Conservation (phyloP, 1,140 invertebrate genomes). For the Lethrus apterus region DNA sequence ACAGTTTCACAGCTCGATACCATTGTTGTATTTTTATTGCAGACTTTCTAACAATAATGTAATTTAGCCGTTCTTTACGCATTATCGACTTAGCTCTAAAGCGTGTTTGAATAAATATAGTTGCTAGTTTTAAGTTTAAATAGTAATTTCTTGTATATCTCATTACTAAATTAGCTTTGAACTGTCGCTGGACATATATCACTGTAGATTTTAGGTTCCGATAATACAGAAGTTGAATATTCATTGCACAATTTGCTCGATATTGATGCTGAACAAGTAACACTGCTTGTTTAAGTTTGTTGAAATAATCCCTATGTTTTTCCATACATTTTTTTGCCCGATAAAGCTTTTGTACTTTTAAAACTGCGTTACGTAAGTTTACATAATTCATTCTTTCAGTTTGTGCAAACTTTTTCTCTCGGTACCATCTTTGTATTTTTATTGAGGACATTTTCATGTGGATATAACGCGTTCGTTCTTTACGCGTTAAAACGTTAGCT, state of each 20-base stretch:
- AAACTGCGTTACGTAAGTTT: constrained; percentile 30
- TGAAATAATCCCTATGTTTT: constrained; percentile 19
- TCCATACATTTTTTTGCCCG: constrained; percentile 30
- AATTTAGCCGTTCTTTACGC: constrained; percentile 29
- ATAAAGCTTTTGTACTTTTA: constrained; percentile 33
- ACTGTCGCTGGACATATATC: constrained; percentile 8
- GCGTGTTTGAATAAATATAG: constrained; percentile 35
- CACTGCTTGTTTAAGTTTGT: constrained; percentile 18
- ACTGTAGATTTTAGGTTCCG: constrained; percentile 22
- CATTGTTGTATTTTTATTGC: constrained; percentile 34
- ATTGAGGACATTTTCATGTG: constrained; percentile 29
- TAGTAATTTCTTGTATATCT: constrained; percentile 30
- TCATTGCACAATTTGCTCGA: constrained; percentile 29
- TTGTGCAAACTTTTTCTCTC: constrained; percentile 33
- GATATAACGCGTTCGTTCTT: constrained; percentile 34
- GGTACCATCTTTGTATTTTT: constrained; percentile 39
- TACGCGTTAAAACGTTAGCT: constrained; percentile 36
- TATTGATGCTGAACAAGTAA: constrained; percentile 31
- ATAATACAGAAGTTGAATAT: constrained; percentile 14
- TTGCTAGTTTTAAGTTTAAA: constrained; percentile 27
- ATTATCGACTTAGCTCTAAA: constrained; percentile 35
- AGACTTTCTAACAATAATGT: constrained; percentile 29
- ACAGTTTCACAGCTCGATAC: constrained; percentile 27
- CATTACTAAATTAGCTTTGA: constrained; percentile 14
- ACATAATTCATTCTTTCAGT: constrained; percentile 32